phyloP scores from a whole-genome alignment of 2,113 vertebrate species.

The Tricholaema leucomelas region DNA sequence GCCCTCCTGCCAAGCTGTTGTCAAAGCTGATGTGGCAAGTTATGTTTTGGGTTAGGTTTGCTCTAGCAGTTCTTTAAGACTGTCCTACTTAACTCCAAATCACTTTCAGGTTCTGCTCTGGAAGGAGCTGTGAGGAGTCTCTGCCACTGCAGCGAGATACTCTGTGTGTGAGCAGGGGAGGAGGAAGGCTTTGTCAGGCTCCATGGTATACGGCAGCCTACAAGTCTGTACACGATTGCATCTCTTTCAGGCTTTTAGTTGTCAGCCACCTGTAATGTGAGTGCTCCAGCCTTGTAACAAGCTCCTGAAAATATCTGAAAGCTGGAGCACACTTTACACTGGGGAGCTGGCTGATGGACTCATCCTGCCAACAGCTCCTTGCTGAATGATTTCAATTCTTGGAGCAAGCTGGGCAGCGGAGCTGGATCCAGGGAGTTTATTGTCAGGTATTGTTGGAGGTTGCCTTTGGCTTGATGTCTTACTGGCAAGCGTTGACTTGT shows the following conservation, averaged over 20 bases:
- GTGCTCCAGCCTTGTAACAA: neutral
- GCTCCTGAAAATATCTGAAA: neutral
- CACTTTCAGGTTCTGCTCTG: neutral
- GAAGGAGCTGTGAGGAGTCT: neutral
- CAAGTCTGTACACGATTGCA: neutral
- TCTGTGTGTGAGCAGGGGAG: neutral
- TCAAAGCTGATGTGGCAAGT: neutral
- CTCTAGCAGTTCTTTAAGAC: neutral
- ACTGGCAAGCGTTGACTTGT: neutral
- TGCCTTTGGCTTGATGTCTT: neutral
- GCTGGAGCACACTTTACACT: neutral
- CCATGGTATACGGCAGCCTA: accelerated
- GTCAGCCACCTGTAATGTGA: neutral
- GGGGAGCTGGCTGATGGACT: neutral
- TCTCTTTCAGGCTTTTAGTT: neutral
- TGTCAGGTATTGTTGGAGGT: neutral
- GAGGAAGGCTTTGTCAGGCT: neutral
- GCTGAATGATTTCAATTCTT: neutral
- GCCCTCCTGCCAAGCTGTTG: neutral
- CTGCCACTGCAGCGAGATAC: neutral
- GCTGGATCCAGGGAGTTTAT: neutral
- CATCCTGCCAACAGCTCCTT: neutral
- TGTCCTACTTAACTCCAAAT: neutral
- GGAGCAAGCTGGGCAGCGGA: neutral
- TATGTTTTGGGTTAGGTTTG: neutral